phyloP scores from a whole-genome alignment of 2,797 vertebrate species.

The Chloroceryle amazona region DNA sequence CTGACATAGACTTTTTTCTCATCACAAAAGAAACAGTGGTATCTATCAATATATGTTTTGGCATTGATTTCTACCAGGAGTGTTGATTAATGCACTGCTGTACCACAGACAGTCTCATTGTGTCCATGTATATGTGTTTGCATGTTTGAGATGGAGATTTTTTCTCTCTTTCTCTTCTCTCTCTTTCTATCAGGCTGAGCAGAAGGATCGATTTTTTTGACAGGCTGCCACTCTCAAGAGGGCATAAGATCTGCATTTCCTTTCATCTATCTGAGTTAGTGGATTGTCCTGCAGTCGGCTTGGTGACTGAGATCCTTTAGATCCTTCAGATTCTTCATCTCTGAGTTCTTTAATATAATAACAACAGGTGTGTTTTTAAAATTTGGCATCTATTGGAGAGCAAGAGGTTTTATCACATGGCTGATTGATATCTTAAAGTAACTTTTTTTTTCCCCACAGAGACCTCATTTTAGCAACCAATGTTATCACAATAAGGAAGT shows the following conservation, averaged over 20 bases:
- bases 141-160: not conserved
- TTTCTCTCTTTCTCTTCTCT: not conserved
- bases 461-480: constrained; percentile 26
- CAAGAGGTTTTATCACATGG: not conserved
- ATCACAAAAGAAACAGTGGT: not conserved
- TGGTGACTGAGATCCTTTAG: constrained; percentile 46
- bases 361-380: constrained; percentile 59
- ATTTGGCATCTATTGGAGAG: not conserved
- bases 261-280: constrained; percentile 72
- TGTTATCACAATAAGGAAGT: constrained; percentile 32
- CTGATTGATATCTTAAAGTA: constrained; percentile 1
- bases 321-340: constrained; percentile 41
- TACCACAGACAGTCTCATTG: not conserved
- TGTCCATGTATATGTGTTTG: not conserved
- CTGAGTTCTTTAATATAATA: constrained; percentile 28
- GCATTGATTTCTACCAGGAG: not conserved
- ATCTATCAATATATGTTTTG: not conserved
- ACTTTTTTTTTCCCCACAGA: not conserved
- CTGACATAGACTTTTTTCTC: not conserved
- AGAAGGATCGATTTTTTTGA: constrained; percentile 63
- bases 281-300: constrained; percentile 58
- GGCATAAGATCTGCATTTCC: constrained; percentile 72
- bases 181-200: constrained; percentile 28
- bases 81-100: not conserved
- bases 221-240: constrained; percentile 58